Evolutionary conservation across 2,113 vertebrate species (phyloP).

Genomic region (Corvus hawaiiensis): DNA sequence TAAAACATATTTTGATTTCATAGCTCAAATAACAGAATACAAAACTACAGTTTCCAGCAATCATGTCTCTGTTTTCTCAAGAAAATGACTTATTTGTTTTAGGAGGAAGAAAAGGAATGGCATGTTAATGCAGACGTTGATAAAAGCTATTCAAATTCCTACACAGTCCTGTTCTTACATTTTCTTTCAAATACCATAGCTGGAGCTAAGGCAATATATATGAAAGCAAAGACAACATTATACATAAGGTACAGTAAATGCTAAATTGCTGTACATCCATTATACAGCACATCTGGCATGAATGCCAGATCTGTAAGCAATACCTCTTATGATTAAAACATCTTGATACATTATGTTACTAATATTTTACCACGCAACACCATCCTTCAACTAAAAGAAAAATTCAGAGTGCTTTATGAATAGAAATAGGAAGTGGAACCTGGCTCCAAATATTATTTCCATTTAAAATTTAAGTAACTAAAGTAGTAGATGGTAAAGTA

Average conservation of each 20-base stretch:
- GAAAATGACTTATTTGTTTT: not conserved
- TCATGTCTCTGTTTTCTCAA: not conserved
- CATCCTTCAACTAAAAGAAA: not conserved
- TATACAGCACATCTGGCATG: not conserved
- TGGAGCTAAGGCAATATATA: not conserved
- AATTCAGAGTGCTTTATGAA: not conserved
- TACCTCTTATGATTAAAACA: not conserved
- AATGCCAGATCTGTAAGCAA: not conserved
- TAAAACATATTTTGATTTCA: constrained; percentile 26
- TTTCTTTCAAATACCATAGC: not conserved
- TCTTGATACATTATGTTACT: not conserved
- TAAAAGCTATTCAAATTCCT: not conserved
- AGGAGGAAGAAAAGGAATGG: not conserved
- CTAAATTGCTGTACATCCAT: not conserved
- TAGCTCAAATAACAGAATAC: not conserved
- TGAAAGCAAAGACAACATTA: not conserved
- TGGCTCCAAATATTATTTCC: not conserved
- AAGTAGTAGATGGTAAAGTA: not conserved
- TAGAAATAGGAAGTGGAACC: not conserved
- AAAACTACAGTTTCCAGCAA: not conserved
- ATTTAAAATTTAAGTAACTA: not conserved
- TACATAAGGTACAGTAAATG: not conserved
- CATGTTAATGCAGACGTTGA: not conserved
- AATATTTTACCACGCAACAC: not conserved
- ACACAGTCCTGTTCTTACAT: not conserved